Percentiles rank a stretch among this genome's conserved stretches.
phyloP scores from a whole-genome alignment of 2,113 vertebrate species.

The Oncorhynchus tshawytscha region DNA sequence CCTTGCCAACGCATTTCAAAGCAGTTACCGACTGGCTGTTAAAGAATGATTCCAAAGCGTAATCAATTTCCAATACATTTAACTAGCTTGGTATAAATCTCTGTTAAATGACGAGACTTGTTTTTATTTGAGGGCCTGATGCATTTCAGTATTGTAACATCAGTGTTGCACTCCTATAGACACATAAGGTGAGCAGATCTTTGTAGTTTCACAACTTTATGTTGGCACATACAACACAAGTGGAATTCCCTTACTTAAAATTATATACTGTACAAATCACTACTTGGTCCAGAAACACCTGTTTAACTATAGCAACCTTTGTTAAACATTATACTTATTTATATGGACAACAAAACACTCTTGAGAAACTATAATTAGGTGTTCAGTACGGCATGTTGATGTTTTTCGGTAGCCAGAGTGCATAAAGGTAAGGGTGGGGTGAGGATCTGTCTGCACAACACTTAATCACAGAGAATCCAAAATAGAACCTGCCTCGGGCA shows the following conservation, averaged over 20 bases:
- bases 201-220: not conserved
- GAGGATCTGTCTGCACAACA: constrained; percentile 55
- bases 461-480: constrained; percentile 65
- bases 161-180: too few relatives aligned
- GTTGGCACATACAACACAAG: not conserved
- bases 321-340: not conserved
- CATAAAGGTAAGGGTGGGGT: constrained; percentile 54
- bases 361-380: constrained; percentile 33
- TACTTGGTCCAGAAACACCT: not conserved
- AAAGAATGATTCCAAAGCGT: too few relatives aligned
- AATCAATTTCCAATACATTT: too few relatives aligned
- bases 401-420: constrained; percentile 59
- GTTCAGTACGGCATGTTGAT: constrained; percentile 54
- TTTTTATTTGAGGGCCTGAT: too few relatives aligned
- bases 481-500: constrained; percentile 59
- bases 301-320: not conserved
- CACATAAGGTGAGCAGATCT: not conserved
- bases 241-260: not conserved
- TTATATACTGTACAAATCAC: not conserved
- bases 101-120: too few relatives aligned
- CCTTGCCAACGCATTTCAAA: too few relatives aligned
- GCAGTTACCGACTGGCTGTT: too few relatives aligned
- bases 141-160: too few relatives aligned
- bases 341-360: too few relatives aligned
- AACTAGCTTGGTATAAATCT: too few relatives aligned